Conservation (phyloP, 2,888 invertebrate genomes). For the Caenorhabditis sp. region DNA sequence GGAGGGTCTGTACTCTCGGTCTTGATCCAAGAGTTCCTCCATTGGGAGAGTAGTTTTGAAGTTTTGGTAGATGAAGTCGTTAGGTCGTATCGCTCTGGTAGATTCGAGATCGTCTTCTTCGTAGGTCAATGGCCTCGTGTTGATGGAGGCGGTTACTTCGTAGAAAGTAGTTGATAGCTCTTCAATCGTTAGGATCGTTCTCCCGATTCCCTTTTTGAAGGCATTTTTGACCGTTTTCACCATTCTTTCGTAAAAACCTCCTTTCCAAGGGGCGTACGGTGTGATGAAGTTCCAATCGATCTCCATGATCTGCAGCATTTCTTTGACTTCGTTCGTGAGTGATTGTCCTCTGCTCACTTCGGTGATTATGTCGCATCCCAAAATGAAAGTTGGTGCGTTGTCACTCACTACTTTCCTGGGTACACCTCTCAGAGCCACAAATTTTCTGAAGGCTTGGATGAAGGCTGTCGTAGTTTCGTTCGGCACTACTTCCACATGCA, state of each 20-base stretch:
- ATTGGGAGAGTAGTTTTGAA: neutral
- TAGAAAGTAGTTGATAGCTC: constrained; percentile 23
- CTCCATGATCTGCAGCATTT: neutral
- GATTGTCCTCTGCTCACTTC: neutral
- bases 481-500: constrained; percentile 61
- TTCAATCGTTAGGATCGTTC: neutral
- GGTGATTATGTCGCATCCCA: constrained; percentile 74
- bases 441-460: constrained; percentile 55
- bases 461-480: constrained; percentile 38
- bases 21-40: neutral
- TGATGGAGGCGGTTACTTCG: constrained; percentile 46
- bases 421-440: constrained; percentile 53
- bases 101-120: constrained; percentile 31
- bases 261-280: constrained; percentile 69
- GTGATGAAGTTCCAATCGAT: constrained; percentile 83
- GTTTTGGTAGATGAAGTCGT: constrained; percentile 50
- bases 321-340: neutral
- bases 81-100: constrained; percentile 41
- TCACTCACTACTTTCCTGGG: constrained; percentile 67
- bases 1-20: constrained; percentile 45
- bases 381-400: constrained; percentile 83
- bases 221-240: constrained; percentile 83
- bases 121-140: constrained; percentile 53
- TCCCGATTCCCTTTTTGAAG: constrained; percentile 34
- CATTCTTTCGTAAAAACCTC: constrained; percentile 81